Percentiles rank a stretch among this genome's conserved stretches.
phyloP scores from a whole-genome alignment of 2,888 invertebrate genomes.

The Carpatolechia fugitivella region DNA sequence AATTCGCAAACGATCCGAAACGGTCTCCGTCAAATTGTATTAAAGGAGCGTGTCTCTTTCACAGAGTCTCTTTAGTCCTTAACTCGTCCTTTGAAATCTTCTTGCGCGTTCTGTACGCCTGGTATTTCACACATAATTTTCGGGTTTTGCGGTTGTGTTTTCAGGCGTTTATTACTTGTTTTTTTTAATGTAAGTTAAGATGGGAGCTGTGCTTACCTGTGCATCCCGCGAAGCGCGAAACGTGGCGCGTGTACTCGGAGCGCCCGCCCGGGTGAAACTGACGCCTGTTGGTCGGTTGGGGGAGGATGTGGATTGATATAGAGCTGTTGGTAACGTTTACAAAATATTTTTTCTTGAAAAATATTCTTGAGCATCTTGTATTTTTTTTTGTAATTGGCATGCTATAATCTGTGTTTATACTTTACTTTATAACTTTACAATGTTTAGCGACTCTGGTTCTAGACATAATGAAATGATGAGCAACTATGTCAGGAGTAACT shows the following conservation, averaged over 20 bases:
- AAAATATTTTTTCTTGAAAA: no score
- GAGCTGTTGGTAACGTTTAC: conserved; percentile 38
- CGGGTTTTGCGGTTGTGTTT: background rate
- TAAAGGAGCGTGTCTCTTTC: conserved; percentile 3
- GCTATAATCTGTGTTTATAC: no score
- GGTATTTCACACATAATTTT: conserved; percentile 3
- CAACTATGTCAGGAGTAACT: no score
- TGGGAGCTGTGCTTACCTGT: conserved; percentile 12
- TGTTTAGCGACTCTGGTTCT: no score
- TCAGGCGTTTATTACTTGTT: background rate
- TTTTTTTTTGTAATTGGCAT: no score
- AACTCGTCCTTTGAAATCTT: conserved; percentile 10
- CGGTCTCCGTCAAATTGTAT: conserved; percentile 15
- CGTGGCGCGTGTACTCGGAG: conserved; percentile 14
- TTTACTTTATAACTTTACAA: no score
- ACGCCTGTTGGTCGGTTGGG: conserved; percentile 41
- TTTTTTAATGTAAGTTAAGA: background rate
- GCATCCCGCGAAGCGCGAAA: conserved; percentile 16
- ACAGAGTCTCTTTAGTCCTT: background rate
- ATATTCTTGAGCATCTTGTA: no score
- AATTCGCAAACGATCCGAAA: conserved; percentile 6
- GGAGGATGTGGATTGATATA: conserved; percentile 38
- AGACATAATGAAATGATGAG: no score
- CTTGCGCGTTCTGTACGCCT: conserved; percentile 4
- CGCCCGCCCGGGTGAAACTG: conserved; percentile 16